Evolutionary conservation across 2,888 invertebrate species (phyloP), one percentile per base, ranked within the genome.

Genomic region (Notocelia uddmanniana): DNA sequence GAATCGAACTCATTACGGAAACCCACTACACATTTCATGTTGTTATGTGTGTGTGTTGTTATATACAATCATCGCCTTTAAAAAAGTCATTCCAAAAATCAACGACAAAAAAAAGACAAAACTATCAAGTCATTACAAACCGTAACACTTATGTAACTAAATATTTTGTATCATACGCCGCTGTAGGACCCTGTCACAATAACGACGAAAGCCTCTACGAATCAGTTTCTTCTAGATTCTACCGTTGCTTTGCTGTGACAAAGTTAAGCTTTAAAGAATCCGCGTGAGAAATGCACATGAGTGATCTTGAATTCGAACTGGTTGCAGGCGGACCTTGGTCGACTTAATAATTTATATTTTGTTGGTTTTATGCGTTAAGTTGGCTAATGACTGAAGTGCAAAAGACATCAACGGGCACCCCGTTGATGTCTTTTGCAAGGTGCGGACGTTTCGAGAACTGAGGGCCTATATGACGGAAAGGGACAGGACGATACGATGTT

Each of bases 241-340:
- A 26, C 26, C 3, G 26, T 2, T 13, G 13, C 11, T n/a, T 34
- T n/a, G n/a, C 34, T 23, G 19, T 34, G 64, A 21, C 37, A 64
- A 15, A 34, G 52, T 34, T 37, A 54, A 23, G 34, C 13, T 9
- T 19, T 19, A 15, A 18, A 19, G 13, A 52, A 48, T 57, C 31
- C 31, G 31, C 8, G 55, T 19, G 57, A 58, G 64, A 50, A 59
- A 58, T 59, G 52, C 52, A 59, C 52, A 71, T 78, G 77, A 81
- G 15, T 82, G 82, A 79, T 80, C 81, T 83, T 83, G 82, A 78
- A 74, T 67, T 76, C 54, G 63, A 76, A 74, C 77, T 69, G 66
- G 64, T 79, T 78, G 77, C 77, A 76, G 76, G 77, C 70, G 73
- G 69, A 68, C 76, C 78, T 80, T 82, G 80, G 54, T 59, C 69